Percentiles rank a stretch among this genome's conserved stretches.
phyloP scores from a whole-genome alignment of 2,888 invertebrate species.

The Eupithecia pulchellata region DNA sequence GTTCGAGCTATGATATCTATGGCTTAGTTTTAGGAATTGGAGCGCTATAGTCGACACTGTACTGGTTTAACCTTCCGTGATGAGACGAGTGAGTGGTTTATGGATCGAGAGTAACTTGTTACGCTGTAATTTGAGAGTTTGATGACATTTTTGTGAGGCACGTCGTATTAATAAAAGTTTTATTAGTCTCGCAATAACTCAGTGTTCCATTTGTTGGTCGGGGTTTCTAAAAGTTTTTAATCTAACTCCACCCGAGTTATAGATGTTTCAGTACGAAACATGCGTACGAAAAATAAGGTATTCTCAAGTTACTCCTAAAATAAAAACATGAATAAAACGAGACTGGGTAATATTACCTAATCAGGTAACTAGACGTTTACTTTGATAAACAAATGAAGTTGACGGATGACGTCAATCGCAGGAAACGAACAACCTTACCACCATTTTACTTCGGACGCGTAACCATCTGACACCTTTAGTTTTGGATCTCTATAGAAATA shows the following conservation, averaged over 20 bases:
- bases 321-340: neutral
- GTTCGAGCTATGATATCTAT: neutral
- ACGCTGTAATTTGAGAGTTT: slow-evolving; percentile 57
- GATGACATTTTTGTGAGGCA: slow-evolving; percentile 52
- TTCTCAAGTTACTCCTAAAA: neutral
- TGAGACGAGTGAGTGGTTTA: slow-evolving; percentile 54
- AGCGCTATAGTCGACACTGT: slow-evolving; percentile 18
- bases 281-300: neutral
- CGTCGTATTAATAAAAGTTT: slow-evolving; percentile 45
- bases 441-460: too few species aligned
- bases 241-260: slow-evolving; percentile 5
- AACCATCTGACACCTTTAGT: too few species aligned
- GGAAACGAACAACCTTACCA: too few species aligned
- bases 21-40: neutral
- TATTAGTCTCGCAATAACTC: slow-evolving; percentile 38
- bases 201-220: slow-evolving; percentile 27
- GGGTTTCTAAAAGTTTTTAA: slow-evolving; percentile 19
- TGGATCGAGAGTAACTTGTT: slow-evolving; percentile 67
- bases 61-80: slow-evolving; percentile 29
- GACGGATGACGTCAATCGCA: too few species aligned
- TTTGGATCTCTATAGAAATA: too few species aligned
- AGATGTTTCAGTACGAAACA: neutral
- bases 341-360: too few species aligned
- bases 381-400: too few species aligned
- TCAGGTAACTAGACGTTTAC: too few species aligned